A percentile compares a stretch with the other conserved stretches of the same genome.
These are phyloP conservation scores for Calameuta filiformis DNA, from an alignment of 2,888 invertebrate genomes.

Conservation along the genomic window DNA sequence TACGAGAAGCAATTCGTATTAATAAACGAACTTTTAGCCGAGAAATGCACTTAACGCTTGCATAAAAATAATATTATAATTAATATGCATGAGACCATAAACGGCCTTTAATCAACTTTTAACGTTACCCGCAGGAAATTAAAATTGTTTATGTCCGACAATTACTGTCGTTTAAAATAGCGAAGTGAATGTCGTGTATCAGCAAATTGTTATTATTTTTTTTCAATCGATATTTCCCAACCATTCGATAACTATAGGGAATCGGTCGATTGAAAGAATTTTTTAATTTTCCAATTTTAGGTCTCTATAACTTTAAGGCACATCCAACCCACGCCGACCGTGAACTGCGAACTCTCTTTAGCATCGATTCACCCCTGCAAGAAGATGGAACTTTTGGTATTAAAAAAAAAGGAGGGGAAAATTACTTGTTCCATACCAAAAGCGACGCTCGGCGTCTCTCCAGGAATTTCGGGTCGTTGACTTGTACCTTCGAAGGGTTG, in stretches of 20 bases:
- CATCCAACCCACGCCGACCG: too few species aligned
- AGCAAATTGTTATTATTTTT: not conserved
- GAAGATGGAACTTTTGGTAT: too few species aligned
- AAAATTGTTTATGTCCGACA: slow-evolving; percentile 52
- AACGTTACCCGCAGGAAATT: slow-evolving; percentile 44
- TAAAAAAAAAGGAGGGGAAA: not conserved
- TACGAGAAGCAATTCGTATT: slow-evolving; percentile 54
- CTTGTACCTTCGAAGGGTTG: not conserved
- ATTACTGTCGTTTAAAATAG: slow-evolving; percentile 38
- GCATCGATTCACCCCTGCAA: too few species aligned
- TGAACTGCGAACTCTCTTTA: too few species aligned
- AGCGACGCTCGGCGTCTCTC: not conserved
- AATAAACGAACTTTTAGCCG: slow-evolving; percentile 52
- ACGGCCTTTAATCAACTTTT: slow-evolving; percentile 48
- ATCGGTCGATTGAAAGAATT: too few species aligned
- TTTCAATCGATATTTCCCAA: too few species aligned
- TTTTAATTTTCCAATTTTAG: too few species aligned
- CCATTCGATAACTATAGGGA: too few species aligned
- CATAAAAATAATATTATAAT: slow-evolving; percentile 45
- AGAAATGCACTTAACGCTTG: slow-evolving; percentile 32
- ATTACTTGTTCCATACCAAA: not conserved
- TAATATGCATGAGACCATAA: slow-evolving; percentile 45
- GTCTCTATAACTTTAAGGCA: too few species aligned
- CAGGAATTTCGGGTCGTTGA: not conserved
- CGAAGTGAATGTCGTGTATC: not conserved